These are phyloP conservation scores for Hystrix brachyura DNA, from an alignment of 2,113 vertebrate species.

Conservation along the genomic window DNA sequence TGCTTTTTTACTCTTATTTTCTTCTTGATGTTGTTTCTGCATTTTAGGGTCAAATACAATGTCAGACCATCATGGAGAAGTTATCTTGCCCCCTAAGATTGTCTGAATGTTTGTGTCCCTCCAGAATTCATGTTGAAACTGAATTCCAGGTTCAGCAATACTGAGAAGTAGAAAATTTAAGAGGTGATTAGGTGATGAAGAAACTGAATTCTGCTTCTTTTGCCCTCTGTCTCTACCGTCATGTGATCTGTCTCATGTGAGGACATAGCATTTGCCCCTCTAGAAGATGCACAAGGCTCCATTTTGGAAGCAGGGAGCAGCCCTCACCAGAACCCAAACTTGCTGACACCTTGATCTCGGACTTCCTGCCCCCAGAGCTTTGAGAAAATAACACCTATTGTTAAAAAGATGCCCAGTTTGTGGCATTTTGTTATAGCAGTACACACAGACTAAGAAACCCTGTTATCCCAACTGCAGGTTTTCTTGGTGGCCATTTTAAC, in stretches of 20 bases:
- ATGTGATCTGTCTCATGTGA: not conserved
- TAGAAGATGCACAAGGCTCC: not conserved
- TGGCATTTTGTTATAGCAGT: not conserved
- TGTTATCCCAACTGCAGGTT: not conserved
- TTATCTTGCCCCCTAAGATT: not conserved
- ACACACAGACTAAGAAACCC: not conserved
- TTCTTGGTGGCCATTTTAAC: not conserved
- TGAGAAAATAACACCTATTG: not conserved
- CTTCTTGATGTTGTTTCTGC: not conserved
- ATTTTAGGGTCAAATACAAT: not conserved
- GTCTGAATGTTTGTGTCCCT: not conserved
- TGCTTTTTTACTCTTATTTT: not conserved
- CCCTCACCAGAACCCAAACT: not conserved
- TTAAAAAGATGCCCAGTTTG: not conserved
- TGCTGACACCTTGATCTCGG: not conserved
- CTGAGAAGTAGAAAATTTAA: not conserved
- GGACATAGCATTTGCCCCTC: not conserved
- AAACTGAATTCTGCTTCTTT: not conserved
- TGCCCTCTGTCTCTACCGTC: not conserved
- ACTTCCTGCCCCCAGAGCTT: not conserved
- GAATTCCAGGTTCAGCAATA: not conserved
- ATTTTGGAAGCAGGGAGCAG: not conserved
- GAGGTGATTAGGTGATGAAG: not conserved
- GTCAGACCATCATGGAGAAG: not conserved
- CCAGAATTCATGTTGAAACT: not conserved